Conservation (phyloP, 2,797 vertebrate species). For the Dendrocincla fuliginosa region DNA sequence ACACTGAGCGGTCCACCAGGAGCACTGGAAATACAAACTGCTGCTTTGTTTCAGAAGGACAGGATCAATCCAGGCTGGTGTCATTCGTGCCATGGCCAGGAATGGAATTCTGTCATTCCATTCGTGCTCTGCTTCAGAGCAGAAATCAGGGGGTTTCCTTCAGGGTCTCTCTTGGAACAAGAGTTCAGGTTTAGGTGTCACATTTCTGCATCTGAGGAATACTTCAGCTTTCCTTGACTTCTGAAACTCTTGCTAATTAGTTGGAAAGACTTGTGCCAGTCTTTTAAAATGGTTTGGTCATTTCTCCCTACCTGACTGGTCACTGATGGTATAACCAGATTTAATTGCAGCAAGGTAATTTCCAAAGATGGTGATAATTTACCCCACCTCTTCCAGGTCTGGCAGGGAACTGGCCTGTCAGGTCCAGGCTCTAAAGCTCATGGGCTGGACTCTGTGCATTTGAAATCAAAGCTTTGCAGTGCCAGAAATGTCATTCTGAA, state of each 20-base stretch:
- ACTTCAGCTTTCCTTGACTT: background rate
- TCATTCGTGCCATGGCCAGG: background rate
- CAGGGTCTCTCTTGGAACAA: background rate
- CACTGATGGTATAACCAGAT: background rate
- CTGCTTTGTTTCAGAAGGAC: background rate
- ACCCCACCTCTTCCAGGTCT: background rate
- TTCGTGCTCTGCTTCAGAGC: background rate
- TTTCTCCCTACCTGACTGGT: background rate
- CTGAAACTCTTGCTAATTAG: background rate
- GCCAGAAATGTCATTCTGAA: background rate
- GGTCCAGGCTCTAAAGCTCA: background rate
- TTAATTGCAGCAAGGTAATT: background rate
- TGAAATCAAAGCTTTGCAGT: conserved; percentile 20
- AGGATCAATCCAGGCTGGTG: background rate
- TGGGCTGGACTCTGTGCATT: background rate
- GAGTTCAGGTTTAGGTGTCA: background rate
- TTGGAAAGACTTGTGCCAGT: background rate
- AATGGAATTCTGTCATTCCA: background rate
- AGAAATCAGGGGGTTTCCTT: background rate
- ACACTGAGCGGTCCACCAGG: fast-evolving
- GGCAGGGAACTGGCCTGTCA: background rate
- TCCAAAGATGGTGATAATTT: background rate
- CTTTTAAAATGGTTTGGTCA: background rate
- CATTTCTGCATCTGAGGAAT: background rate
- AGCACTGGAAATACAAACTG: fast-evolving